Evolutionary conservation across 2,113 vertebrate genomes (phyloP).

Genomic region (Callipepla squamata): DNA sequence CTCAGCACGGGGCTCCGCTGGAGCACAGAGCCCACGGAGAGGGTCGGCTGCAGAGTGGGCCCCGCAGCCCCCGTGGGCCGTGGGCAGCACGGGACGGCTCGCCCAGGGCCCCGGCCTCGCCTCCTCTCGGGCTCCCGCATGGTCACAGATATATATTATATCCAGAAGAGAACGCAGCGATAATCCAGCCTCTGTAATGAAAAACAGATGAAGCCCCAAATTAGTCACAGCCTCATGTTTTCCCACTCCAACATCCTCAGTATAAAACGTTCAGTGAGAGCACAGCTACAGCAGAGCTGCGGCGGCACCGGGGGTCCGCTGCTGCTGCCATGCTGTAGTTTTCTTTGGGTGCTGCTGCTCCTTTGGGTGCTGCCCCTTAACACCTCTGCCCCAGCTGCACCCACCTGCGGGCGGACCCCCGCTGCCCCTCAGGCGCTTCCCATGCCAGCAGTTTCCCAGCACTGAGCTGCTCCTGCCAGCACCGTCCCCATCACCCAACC

Average conservation of each 20-base stretch:
- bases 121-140: not conserved
- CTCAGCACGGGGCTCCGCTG: accelerated
- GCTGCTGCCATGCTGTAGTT: not conserved
- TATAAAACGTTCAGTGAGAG: accelerated
- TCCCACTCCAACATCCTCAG: not conserved
- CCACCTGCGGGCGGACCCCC: not conserved
- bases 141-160: not conserved
- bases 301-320: not conserved
- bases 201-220: constrained; percentile 26
- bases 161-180: not conserved
- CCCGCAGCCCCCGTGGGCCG: not conserved
- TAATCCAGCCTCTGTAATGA: not conserved
- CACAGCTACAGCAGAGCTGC: accelerated
- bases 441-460: accelerated
- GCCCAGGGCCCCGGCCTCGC: not conserved
- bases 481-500: accelerated
- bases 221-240: constrained; percentile 31
- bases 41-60: not conserved
- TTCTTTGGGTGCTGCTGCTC: not conserved
- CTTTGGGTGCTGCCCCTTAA: not conserved
- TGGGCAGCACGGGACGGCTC: accelerated
- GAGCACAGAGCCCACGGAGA: not conserved
- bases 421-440: accelerated
- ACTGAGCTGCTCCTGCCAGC: not conserved
- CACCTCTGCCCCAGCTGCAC: not conserved